phyloP scores from a whole-genome alignment of 2,797 vertebrate genomes.

The Hydrocynus forskahlii region DNA sequence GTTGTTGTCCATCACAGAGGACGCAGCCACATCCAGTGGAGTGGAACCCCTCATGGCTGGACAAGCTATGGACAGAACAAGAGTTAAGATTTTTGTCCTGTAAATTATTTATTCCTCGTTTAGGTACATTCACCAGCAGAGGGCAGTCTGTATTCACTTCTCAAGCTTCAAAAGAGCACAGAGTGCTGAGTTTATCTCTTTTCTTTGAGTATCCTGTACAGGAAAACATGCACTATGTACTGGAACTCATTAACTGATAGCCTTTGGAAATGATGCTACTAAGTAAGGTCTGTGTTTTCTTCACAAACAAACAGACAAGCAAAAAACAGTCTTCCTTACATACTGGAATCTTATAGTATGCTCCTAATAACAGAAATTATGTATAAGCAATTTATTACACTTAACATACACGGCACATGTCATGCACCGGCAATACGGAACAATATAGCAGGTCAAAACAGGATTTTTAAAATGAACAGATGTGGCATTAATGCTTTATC shows the following conservation, averaged over 20 bases:
- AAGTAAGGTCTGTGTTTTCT: not conserved
- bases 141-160: conserved; percentile 64
- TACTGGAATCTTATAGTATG: not conserved
- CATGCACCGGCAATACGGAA: not conserved
- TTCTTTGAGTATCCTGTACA: not conserved
- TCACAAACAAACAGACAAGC: not conserved
- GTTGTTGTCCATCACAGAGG: conserved; percentile 99
- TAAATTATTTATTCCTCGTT: not conserved
- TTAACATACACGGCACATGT: not conserved
- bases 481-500: not conserved
- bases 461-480: not conserved
- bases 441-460: not conserved
- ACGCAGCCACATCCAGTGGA: conserved; percentile 94
- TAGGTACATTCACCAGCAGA: conserved; percentile 65
- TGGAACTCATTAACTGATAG: not conserved
- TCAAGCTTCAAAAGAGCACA: not conserved
- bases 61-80: conserved; percentile 78
- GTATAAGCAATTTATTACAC: not conserved
- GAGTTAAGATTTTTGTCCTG: no score
- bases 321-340: not conserved
- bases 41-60: conserved; percentile 97
- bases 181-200: not conserved
- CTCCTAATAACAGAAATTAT: not conserved
- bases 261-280: not conserved
- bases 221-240: not conserved